Evolutionary conservation across 1,140 invertebrate genomes (phyloP), one percentile per base, ranked within the genome.

Genomic region (Bradysia coprophila): DNA sequence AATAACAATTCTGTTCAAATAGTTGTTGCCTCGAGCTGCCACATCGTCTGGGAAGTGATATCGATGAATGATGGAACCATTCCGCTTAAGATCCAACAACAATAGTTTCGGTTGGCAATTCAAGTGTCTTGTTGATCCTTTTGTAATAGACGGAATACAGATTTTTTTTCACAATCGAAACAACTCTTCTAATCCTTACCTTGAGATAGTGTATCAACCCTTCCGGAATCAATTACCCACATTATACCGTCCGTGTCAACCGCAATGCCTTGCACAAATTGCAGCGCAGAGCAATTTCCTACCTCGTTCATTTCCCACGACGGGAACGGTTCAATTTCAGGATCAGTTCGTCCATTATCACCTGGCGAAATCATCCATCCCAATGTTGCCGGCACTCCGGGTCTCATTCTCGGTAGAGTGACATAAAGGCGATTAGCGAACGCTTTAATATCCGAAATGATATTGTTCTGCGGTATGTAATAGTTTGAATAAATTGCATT

Each of bases 161-260:
- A 34, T 34, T 5, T 5, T 13, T 15, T 34, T 34, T 13, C 5
- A 34, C 32, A 34, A 13, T n/a, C n/a, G n/a, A n/a, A n/a, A n/a
- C n/a, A n/a, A n/a, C n/a, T n/a, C n/a, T n/a, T n/a, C n/a, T n/a
- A n/a, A n/a, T n/a, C n/a, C n/a, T 39, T 39, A 39, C 38, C 38
- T 21, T 39, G 38, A 13, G 13, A 11, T 5, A 39, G 21, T 41
- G 52, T 51, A 44, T 54, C 51, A 0, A 72, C 62, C 6, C 72
- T 61, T 0, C 76, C 76, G 13, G 72, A 70, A 48, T 82, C 79
- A 32, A 80, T 49, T 1, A 79, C 67, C 78, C 78, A 82, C 72
- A 82, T 74, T 1, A 75, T 57, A 3, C 75, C 77, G 19, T 64
- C 59, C 0, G 65, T 65, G 48, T 81, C 77, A 18, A 81, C 74